Base-by-base conservation (phyloP, 2,888 invertebrate genomes). In the Eristalinus sepulchralis region DNA sequence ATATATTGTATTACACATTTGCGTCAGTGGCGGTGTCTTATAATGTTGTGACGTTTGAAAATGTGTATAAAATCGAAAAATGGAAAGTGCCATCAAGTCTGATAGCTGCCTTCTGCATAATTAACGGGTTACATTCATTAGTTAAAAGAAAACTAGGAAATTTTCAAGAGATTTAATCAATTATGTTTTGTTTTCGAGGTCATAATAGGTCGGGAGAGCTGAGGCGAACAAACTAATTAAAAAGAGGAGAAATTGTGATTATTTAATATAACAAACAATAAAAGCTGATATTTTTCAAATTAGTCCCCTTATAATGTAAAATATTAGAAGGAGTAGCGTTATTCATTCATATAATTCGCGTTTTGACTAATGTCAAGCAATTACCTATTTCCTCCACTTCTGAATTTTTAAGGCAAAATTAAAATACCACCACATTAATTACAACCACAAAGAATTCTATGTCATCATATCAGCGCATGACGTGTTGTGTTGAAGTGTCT, bases 21-120 rank as follows among this genome's bases (percentile, higher is more conserved):
- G 31, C 20, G 34, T 60, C 39, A 34, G 59, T 79, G 67, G 67
- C 72, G 72, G 72, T 66, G 22, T 66, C 79, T 66, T 79, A 60
- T 79, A 72, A 79, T 79, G 72, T 79, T 79, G 59, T 79, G 79
- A 79, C 79, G 53, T 72, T 80, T 73, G 72, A 72, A 72, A 80
- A 80, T 80, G n/a, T n/a, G n/a, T n/a, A 66, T 34, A 67, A 67
- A 60, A 47, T 34, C 36, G 47, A 66, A 62, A 79, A 79, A 79
- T 79, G 72, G 72, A 79, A 72, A 79, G 79, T 79, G 79, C 47
- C 66, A 66, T 64, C 24, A 64, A 64, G 55, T 63, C 53, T 68
- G 36, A 20, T 62, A n/a, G 31, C 36, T 36, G 53, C 4, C 31
- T 13, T 64, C n/a, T 22, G 34, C 71, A 34, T 67, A 59, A 59